Percentiles rank a stretch among this genome's conserved stretches.
Conservation (phyloP, 1,140 invertebrate species). For the Dinoponera quadriceps region DNA sequence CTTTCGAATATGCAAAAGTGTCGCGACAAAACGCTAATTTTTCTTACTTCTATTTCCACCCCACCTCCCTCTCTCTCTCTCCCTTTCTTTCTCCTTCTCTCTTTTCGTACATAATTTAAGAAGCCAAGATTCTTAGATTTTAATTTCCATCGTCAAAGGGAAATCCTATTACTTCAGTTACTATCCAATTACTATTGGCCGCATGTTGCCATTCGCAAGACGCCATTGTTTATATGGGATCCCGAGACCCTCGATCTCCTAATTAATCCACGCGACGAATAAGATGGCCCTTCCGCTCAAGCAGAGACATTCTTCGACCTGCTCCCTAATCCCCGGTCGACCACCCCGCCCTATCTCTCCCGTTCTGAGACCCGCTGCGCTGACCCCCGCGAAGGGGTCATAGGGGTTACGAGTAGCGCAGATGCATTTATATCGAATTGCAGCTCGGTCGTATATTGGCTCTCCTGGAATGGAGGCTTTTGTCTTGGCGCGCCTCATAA, state of each 20-base stretch:
- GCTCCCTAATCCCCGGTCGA: slow-evolving; percentile 77
- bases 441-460: slow-evolving; percentile 81
- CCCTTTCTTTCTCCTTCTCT: neutral
- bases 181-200: slow-evolving; percentile 21
- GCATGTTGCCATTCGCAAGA: slow-evolving; percentile 19
- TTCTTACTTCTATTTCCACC: too few relatives aligned
- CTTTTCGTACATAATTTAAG: neutral
- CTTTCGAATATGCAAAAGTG: neutral
- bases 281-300: slow-evolving; percentile 57
- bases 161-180: slow-evolving; percentile 22
- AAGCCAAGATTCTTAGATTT: slow-evolving; percentile 12
- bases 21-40: neutral
- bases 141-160: slow-evolving; percentile 41
- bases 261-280: slow-evolving; percentile 70
- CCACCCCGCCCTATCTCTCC: slow-evolving; percentile 43
- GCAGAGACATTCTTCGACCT: slow-evolving; percentile 74
- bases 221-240: slow-evolving; percentile 60
- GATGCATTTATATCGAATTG: slow-evolving; percentile 85
- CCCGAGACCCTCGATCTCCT: slow-evolving; percentile 60
- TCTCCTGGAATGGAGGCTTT: slow-evolving; percentile 83
- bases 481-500: slow-evolving; percentile 84
- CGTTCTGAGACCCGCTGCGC: neutral
- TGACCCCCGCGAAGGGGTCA: slow-evolving; percentile 59
- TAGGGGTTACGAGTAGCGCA: slow-evolving; percentile 78
- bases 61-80: too few relatives aligned